Evolutionary conservation across 1,140 invertebrate species (phyloP).

Genomic region (Trichonephila clavata): DNA sequence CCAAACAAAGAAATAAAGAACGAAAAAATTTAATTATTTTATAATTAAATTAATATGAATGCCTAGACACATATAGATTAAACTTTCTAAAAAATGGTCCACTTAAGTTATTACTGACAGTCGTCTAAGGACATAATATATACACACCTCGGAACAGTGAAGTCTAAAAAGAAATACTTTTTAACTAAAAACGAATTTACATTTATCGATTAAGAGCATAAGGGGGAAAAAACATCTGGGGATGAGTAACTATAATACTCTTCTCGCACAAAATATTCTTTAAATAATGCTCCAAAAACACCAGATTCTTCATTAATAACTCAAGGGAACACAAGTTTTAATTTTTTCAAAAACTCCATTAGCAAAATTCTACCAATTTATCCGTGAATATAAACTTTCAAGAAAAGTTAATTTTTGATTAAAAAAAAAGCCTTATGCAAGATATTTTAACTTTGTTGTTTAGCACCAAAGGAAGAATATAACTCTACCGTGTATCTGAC

Average conservation of each 20-base stretch:
- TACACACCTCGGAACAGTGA: too few relatives aligned
- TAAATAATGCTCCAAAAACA: background rate
- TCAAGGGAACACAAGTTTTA: background rate
- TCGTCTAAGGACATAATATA: too few relatives aligned
- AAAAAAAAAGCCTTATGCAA: background rate
- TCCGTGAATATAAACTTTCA: background rate
- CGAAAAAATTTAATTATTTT: too few relatives aligned
- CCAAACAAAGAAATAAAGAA: too few relatives aligned
- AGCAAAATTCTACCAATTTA: background rate
- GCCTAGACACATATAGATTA: too few relatives aligned
- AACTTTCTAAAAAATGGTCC: too few relatives aligned
- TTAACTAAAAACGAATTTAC: background rate
- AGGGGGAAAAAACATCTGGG: too few relatives aligned
- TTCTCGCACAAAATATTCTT: background rate
- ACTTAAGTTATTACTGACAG: too few relatives aligned
- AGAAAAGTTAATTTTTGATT: background rate
- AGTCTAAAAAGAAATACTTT: background rate
- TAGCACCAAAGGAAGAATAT: background rate
- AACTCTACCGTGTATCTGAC: background rate
- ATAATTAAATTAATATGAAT: too few relatives aligned
- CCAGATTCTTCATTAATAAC: background rate
- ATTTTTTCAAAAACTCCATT: background rate
- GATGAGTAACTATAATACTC: background rate
- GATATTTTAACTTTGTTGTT: background rate
- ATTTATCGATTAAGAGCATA: background rate